A percentile compares a stretch with the other conserved stretches of the same genome.
Evolutionary conservation across 2,113 vertebrate genomes (phyloP).

Genomic region (Chamaetylas fuelleborni): DNA sequence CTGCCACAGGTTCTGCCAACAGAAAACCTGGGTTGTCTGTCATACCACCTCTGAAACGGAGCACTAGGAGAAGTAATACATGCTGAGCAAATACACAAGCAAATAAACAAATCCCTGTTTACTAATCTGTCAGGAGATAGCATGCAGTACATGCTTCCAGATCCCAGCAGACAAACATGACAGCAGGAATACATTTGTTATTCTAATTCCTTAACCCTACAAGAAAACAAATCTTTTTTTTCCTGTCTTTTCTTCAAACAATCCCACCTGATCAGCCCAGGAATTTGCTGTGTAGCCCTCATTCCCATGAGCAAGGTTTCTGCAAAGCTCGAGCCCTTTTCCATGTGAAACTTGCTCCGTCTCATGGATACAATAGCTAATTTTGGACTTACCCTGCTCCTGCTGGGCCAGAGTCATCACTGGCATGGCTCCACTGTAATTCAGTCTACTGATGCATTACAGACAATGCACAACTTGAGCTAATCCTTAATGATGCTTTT

Average conservation of each 20-base stretch:
- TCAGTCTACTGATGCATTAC: conserved; percentile 42
- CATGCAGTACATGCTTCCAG: background rate
- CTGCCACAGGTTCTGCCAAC: background rate
- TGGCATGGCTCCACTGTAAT: conserved; percentile 50
- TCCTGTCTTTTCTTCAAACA: background rate
- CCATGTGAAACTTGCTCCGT: background rate
- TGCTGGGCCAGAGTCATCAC: conserved; percentile 55
- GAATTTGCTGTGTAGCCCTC: background rate
- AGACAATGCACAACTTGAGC: conserved; percentile 36
- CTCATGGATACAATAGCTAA: conserved; percentile 56
- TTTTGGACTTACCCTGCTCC: conserved; percentile 57
- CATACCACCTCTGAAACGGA: background rate
- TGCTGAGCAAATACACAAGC: background rate
- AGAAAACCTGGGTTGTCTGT: background rate
- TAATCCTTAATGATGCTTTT: background rate
- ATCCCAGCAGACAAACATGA: background rate
- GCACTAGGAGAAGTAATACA: background rate
- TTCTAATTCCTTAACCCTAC: background rate
- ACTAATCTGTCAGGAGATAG: background rate
- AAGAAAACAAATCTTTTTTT: background rate
- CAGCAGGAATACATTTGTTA: background rate
- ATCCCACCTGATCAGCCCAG: background rate
- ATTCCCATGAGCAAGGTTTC: background rate
- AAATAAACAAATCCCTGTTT: background rate
- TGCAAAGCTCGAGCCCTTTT: conserved; percentile 14